These are phyloP conservation scores for Echinometra lucunter DNA, from an alignment of 53 echinoderm and acorn worm species.

Conservation along the genomic window DNA sequence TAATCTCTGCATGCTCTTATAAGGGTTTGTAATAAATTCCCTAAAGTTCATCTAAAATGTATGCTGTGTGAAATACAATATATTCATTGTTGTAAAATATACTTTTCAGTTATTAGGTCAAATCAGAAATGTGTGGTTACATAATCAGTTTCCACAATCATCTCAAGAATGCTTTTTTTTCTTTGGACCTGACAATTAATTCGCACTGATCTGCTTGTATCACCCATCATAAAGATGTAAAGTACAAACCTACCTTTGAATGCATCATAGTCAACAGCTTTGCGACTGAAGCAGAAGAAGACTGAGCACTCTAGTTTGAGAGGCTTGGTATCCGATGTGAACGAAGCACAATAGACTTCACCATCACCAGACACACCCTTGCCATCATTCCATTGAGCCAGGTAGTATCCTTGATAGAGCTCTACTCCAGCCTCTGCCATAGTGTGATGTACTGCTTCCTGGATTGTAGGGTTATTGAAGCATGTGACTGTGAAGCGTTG, in stretches of 20 bases:
- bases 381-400: slow-evolving; percentile 99
- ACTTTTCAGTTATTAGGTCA: no score
- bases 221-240: not conserved
- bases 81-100: not conserved
- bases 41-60: no score
- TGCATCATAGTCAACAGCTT: slow-evolving; percentile 90
- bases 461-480: slow-evolving; percentile 89
- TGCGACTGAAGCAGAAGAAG: slow-evolving; percentile 94
- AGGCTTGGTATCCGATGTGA: slow-evolving; percentile 95
- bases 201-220: not conserved
- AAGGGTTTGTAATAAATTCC: not conserved
- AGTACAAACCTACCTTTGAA: slow-evolving; percentile 82
- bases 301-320: slow-evolving; percentile 96
- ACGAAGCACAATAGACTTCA: slow-evolving; percentile 93
- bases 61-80: no score
- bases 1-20: not conserved
- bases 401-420: slow-evolving; percentile 85
- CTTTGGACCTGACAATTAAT: not conserved
- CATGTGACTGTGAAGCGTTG: slow-evolving; percentile 83
- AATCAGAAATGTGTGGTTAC: not conserved
- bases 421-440: slow-evolving; percentile 81
- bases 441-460: slow-evolving; percentile 75
- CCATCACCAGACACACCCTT: slow-evolving; percentile 65
- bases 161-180: not conserved
- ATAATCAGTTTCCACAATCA: not conserved